Percentiles rank a stretch among this genome's conserved stretches.
phyloP scores from a whole-genome alignment of 2,113 vertebrate species.

The Channa maculata region DNA sequence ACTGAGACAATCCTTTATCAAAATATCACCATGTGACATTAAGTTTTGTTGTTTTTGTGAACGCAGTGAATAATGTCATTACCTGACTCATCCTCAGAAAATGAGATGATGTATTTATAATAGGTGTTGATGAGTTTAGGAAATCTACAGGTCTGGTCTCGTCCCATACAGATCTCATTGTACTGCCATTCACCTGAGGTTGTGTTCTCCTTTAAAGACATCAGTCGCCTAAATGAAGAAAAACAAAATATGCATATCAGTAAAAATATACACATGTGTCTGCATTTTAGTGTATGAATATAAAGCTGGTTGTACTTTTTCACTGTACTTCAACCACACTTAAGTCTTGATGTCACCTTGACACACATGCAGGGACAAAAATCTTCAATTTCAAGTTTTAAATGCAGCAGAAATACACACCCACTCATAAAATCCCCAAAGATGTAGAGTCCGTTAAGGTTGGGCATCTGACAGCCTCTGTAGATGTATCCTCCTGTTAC shows the following conservation, averaged over 20 bases:
- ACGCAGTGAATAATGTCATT: conserved; percentile 35
- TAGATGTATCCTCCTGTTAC: conserved; percentile 88
- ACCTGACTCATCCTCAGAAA: conserved; percentile 89
- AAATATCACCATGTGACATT: too few relatives aligned
- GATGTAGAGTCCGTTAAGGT: conserved; percentile 86
- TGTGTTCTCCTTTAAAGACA: conserved; percentile 84
- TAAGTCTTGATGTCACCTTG: not conserved
- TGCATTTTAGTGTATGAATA: not conserved
- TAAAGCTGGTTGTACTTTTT: not conserved
- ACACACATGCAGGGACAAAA: not conserved
- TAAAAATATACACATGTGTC: conserved; percentile 1
- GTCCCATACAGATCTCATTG: conserved; percentile 87
- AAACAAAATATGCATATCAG: not conserved
- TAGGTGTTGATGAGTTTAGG: conserved; percentile 87
- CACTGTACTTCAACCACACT: not conserved
- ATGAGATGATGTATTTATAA: conserved; percentile 88
- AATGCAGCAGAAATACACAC: conserved; percentile 60
- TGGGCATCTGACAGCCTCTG: conserved; percentile 88
- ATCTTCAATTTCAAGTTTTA: not conserved
- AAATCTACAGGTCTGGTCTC: conserved; percentile 83
- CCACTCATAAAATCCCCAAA: conserved; percentile 91
- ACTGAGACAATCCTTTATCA: too few relatives aligned
- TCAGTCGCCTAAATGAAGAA: conserved; percentile 79
- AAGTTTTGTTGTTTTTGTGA: too few relatives aligned
- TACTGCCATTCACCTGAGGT: conserved; percentile 81